phyloP scores from a whole-genome alignment of 2,888 invertebrate species.

The Nysson spinosus region DNA sequence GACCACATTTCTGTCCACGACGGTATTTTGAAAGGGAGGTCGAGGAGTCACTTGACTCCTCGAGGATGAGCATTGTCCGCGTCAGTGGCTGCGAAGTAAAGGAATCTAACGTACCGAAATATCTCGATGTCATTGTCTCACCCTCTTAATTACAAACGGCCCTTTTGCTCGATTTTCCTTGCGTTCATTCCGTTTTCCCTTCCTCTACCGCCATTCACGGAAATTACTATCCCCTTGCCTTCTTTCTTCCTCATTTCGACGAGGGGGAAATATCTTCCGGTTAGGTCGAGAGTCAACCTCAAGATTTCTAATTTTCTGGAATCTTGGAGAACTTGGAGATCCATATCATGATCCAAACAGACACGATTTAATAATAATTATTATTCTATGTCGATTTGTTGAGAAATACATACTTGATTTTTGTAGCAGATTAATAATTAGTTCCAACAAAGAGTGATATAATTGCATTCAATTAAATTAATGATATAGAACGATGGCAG shows the following conservation, averaged over 20 bases:
- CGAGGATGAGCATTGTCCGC: constrained; percentile 50
- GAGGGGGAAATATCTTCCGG: no score
- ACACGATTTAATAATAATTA: no score
- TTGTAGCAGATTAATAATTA: no score
- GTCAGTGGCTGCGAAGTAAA: constrained; percentile 16
- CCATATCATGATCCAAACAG: no score
- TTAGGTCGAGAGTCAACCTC: no score
- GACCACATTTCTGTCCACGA: constrained; percentile 39
- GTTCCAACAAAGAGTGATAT: no score
- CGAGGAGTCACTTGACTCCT: constrained; percentile 51
- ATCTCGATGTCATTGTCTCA: constrained; percentile 38
- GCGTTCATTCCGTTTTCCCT: constrained; percentile 10
- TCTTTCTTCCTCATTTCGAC: background rate
- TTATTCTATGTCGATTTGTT: no score
- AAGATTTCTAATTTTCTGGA: no score
- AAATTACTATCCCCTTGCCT: background rate
- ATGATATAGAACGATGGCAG: no score
- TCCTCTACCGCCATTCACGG: background rate
- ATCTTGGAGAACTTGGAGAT: no score
- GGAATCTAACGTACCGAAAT: constrained; percentile 33
- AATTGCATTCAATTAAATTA: no score
- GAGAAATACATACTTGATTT: no score
- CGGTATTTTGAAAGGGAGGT: constrained; percentile 42
- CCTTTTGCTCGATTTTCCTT: constrained; percentile 6
- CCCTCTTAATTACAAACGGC: constrained; percentile 39